A percentile compares a stretch with the other conserved stretches of the same genome.
Evolutionary conservation across 2,113 vertebrate species (phyloP).

Genomic region (Tenrec ecaudatus): DNA sequence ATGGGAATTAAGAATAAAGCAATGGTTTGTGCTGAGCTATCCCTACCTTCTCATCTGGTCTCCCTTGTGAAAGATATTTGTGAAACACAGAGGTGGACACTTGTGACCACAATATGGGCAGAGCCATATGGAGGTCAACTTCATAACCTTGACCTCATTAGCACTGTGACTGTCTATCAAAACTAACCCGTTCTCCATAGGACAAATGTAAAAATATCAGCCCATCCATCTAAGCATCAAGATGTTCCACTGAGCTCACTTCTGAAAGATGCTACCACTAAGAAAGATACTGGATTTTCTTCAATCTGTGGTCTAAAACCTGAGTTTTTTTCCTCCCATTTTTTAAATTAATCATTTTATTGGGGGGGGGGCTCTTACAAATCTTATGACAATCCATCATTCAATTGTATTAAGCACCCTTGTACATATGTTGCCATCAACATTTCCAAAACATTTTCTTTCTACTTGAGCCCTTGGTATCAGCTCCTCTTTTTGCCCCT

Average conservation of each 20-base stretch:
- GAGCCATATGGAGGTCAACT: background rate
- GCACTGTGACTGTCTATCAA: background rate
- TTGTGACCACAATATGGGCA: background rate
- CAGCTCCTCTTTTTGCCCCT: no score
- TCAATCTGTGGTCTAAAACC: background rate
- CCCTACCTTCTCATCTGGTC: constrained; percentile 15
- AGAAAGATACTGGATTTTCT: background rate
- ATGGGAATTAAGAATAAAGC: background rate
- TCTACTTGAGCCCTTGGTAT: no score
- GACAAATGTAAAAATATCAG: background rate
- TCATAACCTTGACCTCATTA: background rate
- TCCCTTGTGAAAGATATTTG: background rate
- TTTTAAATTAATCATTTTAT: no score
- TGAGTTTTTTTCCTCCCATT: no score
- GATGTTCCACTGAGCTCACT: background rate
- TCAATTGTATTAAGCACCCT: no score
- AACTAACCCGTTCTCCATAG: background rate
- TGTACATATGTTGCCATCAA: no score
- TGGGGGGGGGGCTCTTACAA: no score
- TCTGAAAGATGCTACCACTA: background rate
- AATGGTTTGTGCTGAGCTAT: constrained; percentile 12
- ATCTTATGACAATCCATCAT: no score
- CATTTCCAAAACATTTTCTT: no score
- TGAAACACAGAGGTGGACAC: background rate
- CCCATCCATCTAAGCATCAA: background rate